A percentile compares a stretch with the other conserved stretches of the same genome.
These are phyloP conservation scores for Pomacea maculata DNA, from an alignment of 1,140 invertebrate species.

Conservation along the genomic window DNA sequence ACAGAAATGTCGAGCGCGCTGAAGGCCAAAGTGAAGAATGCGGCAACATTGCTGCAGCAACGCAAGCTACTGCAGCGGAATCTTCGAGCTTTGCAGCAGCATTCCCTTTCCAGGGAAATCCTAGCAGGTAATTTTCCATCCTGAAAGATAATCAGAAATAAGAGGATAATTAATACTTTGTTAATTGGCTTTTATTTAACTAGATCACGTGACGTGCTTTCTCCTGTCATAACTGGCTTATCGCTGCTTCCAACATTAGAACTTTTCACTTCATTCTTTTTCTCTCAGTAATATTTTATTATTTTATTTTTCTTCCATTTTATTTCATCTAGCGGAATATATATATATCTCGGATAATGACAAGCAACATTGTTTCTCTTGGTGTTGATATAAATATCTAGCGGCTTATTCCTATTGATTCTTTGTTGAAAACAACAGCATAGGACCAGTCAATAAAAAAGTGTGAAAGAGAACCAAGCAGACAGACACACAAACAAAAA, in stretches of 20 bases:
- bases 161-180: no score
- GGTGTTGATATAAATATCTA: background rate
- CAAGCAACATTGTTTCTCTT: background rate
- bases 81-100: slow-evolving; percentile 64
- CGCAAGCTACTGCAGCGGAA: slow-evolving; percentile 66
- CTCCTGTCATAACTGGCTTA: background rate
- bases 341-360: no score
- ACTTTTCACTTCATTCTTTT: background rate
- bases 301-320: background rate
- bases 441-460: background rate
- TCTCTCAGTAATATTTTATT: background rate
- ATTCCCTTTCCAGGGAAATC: slow-evolving; percentile 59
- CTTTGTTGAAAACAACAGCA: background rate
- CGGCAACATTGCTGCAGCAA: slow-evolving; percentile 62
- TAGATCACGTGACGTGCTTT: slow-evolving; percentile 8
- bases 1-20: slow-evolving; percentile 42
- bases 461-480: background rate
- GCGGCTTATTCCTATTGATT: background rate
- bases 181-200: no score
- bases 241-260: background rate
- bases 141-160: no score
- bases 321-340: background rate
- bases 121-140: slow-evolving; percentile 47
- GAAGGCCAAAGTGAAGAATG: slow-evolving; percentile 53
- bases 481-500: background rate